These are phyloP conservation scores for Sparus aurata DNA, from an alignment of 2,797 vertebrate species.

Conservation along the genomic window DNA sequence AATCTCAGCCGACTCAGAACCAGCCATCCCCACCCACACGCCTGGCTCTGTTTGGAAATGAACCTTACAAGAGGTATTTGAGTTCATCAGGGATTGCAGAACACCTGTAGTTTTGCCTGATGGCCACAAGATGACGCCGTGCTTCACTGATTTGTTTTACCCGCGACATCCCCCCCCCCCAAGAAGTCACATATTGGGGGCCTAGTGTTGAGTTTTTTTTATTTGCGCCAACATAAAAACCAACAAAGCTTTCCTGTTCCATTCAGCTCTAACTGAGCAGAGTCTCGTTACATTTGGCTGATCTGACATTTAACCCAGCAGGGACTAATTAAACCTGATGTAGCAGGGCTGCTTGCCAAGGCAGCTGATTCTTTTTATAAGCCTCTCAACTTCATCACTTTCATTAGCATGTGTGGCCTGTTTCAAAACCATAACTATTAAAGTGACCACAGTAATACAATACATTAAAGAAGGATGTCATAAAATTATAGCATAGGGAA, in stretches of 20 bases:
- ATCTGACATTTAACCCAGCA: constrained; percentile 12
- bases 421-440: constrained; percentile 27
- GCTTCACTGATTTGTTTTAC: not conserved
- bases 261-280: not conserved
- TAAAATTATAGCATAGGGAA: not conserved
- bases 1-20: constrained; percentile 6
- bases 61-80: constrained; percentile 1
- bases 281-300: constrained; percentile 9
- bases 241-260: not conserved
- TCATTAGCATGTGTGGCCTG: constrained; percentile 37
- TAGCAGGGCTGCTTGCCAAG: constrained; percentile 33
- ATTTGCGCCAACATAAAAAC: constrained; percentile 2
- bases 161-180: too few species aligned
- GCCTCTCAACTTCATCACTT: constrained; percentile 41
- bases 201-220: constrained; percentile 2
- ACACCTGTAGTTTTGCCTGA: not conserved
- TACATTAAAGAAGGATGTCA: not conserved
- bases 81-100: not conserved
- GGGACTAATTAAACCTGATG: constrained; percentile 37
- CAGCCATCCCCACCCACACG: constrained; percentile 16
- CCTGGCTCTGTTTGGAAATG: constrained; percentile 20
- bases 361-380: constrained; percentile 53
- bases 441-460: constrained; percentile 9
- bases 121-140: constrained; percentile 71
- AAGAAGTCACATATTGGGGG: not conserved